Conservation (phyloP, 2,888 invertebrate genomes). For the Stenodera caucasica region DNA sequence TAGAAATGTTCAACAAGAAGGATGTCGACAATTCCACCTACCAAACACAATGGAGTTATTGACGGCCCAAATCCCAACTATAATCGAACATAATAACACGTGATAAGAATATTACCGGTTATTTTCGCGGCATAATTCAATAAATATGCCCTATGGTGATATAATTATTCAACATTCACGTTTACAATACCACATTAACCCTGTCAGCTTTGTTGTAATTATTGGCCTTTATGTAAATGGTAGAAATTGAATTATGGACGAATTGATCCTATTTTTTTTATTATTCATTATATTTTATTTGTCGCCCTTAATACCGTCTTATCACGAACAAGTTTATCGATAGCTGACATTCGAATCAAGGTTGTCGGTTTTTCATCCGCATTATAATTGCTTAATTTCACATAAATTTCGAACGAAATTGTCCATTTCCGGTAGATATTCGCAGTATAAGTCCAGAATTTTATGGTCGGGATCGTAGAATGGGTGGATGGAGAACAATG, state of each 20-base stretch:
- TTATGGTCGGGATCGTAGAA: neutral
- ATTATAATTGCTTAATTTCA: constrained; percentile 2
- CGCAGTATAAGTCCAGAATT: too few relatives aligned
- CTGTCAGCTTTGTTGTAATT: constrained; percentile 20
- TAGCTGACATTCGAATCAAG: neutral
- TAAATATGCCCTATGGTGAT: neutral
- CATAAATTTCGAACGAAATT: neutral
- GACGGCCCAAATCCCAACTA: neutral
- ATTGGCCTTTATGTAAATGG: constrained; percentile 20
- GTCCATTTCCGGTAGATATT: neutral
- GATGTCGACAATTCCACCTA: too few relatives aligned
- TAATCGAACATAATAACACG: neutral
- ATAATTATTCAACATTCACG: neutral
- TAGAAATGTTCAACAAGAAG: too few relatives aligned
- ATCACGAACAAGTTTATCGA: neutral
- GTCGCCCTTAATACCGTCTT: neutral
- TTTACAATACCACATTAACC: constrained; percentile 18
- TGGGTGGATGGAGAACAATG: neutral
- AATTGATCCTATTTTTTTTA: neutral
- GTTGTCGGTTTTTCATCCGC: neutral
- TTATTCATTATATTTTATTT: neutral
- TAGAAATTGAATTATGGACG: constrained; percentile 21
- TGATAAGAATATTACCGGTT: neutral
- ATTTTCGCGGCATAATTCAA: neutral
- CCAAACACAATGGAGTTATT: too few relatives aligned